Base-by-base conservation (phyloP, 2,888 invertebrate species). In the Allolobophora icterica region DNA sequence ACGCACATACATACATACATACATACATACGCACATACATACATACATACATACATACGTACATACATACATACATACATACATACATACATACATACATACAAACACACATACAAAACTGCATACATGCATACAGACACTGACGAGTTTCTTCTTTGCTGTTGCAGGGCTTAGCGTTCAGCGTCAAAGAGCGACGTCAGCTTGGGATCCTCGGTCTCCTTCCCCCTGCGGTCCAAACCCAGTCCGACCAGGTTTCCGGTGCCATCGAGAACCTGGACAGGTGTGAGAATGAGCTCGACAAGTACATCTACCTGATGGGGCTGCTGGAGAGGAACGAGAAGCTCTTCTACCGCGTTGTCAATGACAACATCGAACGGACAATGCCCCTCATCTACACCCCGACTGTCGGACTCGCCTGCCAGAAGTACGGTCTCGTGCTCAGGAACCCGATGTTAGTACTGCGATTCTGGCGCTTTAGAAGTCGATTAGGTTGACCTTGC, bases 311-410 rank as follows among this genome's bases (percentile, higher is more conserved):
- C 93, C 92, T 95, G 92, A 94, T 95, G 94, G 93, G 94, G n/a
- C 93, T 95, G 15, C 96, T 98, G 97, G 99, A 99, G 94, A 97
- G 99, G 35, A 99, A 99, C 95, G 99, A 99, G 96, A 97, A 97
- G 94, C 96, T 99, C 33, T 99, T 99, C 96, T 99, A 98, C 96
- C 97, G 97, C 45, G 97, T 99, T 90, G 96, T 99, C 89, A 96
- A 97, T n/a, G 91, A 92, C 90, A 92, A 92, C 84, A 42, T 92
- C 35, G 92, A 92, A 42, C 90, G 90, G 24, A 97, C 98, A 96
- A 98, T 99, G 98, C 99, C 99, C 0, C 96, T 99, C 92, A 98
- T 99, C 34, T 99, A 99, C 96, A 99, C 99, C 0, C 99, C 99
- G 1, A 98, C 98, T 0, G 99, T 99, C 30, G 99, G 99, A 19